Conservation (phyloP, 2,113 vertebrate genomes). For the Sorex fumeus region DNA sequence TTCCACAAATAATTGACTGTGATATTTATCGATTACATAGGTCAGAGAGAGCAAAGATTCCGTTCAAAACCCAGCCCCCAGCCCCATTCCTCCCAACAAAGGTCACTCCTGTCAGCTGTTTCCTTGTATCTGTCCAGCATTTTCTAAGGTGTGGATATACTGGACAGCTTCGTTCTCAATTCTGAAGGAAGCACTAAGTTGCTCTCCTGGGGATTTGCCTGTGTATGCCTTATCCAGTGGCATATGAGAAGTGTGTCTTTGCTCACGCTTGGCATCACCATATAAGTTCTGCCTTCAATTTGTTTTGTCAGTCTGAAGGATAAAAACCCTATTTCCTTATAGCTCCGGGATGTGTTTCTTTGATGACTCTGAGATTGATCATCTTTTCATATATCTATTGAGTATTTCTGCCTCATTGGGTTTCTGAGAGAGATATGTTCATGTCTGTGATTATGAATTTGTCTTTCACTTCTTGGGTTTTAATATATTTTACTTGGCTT, state of each 20-base stretch:
- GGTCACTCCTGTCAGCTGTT: neutral
- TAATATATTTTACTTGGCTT: neutral
- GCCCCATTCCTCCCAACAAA: neutral
- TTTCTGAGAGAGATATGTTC: neutral
- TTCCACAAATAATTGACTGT: neutral
- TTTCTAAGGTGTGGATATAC: neutral
- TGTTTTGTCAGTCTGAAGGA: slow-evolving; percentile 32
- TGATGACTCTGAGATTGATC: neutral
- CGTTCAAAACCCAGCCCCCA: neutral
- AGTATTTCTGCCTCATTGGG: neutral
- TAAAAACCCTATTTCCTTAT: neutral
- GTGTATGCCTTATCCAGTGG: neutral
- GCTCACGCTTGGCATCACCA: neutral
- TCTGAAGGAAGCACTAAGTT: neutral
- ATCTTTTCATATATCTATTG: neutral
- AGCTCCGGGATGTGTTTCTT: neutral
- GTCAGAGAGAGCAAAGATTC: neutral
- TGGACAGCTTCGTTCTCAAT: neutral
- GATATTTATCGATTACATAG: neutral
- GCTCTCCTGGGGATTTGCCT: neutral
- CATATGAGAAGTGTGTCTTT: neutral
- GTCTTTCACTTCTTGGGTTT: neutral
- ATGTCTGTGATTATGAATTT: neutral
- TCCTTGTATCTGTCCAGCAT: neutral
- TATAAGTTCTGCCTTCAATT: neutral